A percentile compares a stretch with the other conserved stretches of the same genome.
phyloP scores from a whole-genome alignment of 2,797 vertebrate genomes.

The Ctenopoma multispine region DNA sequence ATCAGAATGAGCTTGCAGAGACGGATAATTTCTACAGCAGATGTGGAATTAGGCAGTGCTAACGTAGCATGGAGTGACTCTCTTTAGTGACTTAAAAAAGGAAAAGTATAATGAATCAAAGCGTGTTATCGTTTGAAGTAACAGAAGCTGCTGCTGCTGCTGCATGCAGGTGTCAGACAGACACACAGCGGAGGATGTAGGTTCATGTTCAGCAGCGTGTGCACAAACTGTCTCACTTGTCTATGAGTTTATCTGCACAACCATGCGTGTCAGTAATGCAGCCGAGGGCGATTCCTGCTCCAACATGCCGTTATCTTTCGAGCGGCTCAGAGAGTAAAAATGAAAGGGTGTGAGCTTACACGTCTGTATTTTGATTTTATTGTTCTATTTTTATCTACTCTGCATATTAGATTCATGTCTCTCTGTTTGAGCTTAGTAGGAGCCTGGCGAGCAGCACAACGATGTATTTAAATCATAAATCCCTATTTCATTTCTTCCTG shows the following conservation, averaged over 20 bases:
- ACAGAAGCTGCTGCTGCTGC: slow-evolving; percentile 28
- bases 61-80: background rate
- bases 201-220: slow-evolving; percentile 62
- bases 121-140: slow-evolving; percentile 27
- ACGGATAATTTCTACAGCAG: slow-evolving; percentile 69
- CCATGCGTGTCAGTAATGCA: slow-evolving; percentile 65
- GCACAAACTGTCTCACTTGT: slow-evolving; percentile 66
- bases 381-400: slow-evolving; percentile 21
- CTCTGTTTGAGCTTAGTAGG: slow-evolving; percentile 28
- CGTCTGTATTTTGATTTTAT: slow-evolving; percentile 10
- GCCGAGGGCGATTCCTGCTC: slow-evolving; percentile 67
- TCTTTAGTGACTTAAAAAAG: background rate
- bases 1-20: slow-evolving; percentile 66
- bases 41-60: slow-evolving; percentile 71
- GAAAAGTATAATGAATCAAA: slow-evolving; percentile 20
- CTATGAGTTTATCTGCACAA: slow-evolving; percentile 54
- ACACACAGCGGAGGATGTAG: slow-evolving; percentile 56
- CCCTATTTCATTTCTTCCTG: slow-evolving; percentile 29
- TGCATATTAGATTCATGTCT: slow-evolving; percentile 28
- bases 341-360: slow-evolving; percentile 38
- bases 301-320: slow-evolving; percentile 53
- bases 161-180: slow-evolving; percentile 55
- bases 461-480: slow-evolving; percentile 31
- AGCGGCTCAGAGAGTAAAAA: slow-evolving; percentile 32
- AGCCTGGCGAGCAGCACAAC: background rate